Conservation (phyloP, 2,797 vertebrate genomes). For the Miichthys miiuy region DNA sequence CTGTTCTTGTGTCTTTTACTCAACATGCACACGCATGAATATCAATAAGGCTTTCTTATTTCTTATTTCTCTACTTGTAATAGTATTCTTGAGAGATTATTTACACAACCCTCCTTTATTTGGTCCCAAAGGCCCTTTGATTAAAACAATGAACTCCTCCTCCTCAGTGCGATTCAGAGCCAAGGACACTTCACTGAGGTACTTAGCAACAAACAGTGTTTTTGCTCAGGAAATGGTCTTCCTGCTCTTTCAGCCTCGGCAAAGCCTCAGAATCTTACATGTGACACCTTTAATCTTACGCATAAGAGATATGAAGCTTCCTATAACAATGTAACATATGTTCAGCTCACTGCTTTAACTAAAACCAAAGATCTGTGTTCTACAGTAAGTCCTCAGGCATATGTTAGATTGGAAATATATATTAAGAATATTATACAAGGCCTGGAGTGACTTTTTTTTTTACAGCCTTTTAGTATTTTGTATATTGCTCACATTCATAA, state of each 20-base stretch:
- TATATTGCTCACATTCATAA: background rate
- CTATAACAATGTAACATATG: background rate
- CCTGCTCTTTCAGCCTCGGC: background rate
- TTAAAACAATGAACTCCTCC: constrained; percentile 2
- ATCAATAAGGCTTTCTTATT: background rate
- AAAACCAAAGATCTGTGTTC: no score
- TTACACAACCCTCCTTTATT: background rate
- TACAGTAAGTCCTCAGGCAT: background rate
- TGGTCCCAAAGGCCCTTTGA: background rate
- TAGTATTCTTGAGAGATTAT: background rate
- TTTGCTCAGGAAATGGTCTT: background rate
- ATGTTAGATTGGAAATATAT: background rate
- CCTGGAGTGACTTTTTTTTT: background rate
- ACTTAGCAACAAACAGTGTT: background rate
- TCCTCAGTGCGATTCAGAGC: background rate
- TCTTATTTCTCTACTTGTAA: background rate
- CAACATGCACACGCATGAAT: background rate
- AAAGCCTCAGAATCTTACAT: no score
- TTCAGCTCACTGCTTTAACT: no score
- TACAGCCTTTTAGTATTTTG: background rate
- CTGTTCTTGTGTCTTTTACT: background rate
- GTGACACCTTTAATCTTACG: no score
- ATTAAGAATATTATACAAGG: background rate
- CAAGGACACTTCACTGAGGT: constrained; percentile 24
- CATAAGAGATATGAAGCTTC: background rate